These are phyloP conservation scores for Hypercompe scribonia DNA, from an alignment of 2,888 invertebrate species.

Conservation along the genomic window DNA sequence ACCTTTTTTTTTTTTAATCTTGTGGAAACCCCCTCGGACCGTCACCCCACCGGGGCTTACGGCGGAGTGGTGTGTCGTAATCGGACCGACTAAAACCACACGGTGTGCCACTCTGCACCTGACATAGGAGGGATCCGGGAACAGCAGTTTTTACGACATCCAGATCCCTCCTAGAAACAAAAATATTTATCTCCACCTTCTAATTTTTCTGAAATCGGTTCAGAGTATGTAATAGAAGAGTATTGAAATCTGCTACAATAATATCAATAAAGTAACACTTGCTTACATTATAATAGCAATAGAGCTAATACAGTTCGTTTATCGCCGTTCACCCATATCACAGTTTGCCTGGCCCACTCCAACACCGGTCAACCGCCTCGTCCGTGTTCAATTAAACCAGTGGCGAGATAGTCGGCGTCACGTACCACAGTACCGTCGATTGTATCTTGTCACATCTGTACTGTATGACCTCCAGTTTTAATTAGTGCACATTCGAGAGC, in stretches of 20 bases:
- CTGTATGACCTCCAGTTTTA: conserved; percentile 61
- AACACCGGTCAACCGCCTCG: conserved; percentile 55
- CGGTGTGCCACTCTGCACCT: too few species aligned
- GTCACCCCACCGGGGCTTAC: too few species aligned
- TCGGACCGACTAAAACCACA: too few species aligned
- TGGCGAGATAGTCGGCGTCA: conserved; percentile 73
- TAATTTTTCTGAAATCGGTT: too few species aligned
- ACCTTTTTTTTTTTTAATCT: too few species aligned
- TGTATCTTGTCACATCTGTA: conserved; percentile 76
- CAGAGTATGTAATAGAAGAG: not conserved
- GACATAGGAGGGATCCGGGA: too few species aligned
- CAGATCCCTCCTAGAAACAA: too few species aligned
- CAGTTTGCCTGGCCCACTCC: conserved; percentile 33
- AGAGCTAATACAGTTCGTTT: not conserved
- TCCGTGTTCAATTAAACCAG: conserved; percentile 78
- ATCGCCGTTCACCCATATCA: conserved; percentile 2
- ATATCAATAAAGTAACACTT: not conserved
- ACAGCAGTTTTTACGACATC: too few species aligned
- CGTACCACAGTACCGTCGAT: conserved; percentile 67
- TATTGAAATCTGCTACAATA: not conserved
- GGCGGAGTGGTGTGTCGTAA: too few species aligned
- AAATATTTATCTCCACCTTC: too few species aligned
- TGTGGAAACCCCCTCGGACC: too few species aligned
- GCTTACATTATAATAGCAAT: not conserved
- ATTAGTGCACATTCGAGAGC: conserved; percentile 56